Evolutionary conservation across 92 coral and sea anemone species (phyloP).

Genomic region (Phymanthus crucifer): DNA sequence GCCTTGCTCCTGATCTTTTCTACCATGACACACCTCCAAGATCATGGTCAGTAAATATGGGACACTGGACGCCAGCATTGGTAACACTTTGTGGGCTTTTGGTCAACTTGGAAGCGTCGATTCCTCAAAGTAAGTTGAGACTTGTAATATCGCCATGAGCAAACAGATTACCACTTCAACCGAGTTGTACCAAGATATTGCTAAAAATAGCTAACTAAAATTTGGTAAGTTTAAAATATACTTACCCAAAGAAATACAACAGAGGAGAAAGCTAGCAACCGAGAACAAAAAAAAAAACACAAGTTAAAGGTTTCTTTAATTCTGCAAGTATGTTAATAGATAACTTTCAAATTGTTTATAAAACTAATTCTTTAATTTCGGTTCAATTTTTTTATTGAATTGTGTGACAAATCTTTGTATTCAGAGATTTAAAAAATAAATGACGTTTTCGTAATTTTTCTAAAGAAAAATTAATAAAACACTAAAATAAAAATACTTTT

Average conservation of each 20-base stretch:
- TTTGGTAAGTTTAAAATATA: background rate
- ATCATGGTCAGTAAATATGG: background rate
- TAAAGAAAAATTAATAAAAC: too few relatives aligned
- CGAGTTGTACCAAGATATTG: background rate
- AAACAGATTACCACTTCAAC: background rate
- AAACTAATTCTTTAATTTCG: too few relatives aligned
- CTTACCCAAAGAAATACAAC: background rate
- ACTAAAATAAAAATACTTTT: too few relatives aligned
- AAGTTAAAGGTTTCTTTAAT: too few relatives aligned
- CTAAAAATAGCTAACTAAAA: background rate
- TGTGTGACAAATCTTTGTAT: too few relatives aligned
- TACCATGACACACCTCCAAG: background rate
- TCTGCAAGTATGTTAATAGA: too few relatives aligned
- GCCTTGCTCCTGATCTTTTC: background rate
- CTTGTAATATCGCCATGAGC: background rate
- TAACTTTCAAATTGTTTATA: too few relatives aligned
- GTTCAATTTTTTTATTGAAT: too few relatives aligned
- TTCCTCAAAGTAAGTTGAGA: background rate
- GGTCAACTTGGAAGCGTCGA: background rate
- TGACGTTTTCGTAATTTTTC: too few relatives aligned
- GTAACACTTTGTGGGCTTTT: background rate
- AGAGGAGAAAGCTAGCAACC: too few relatives aligned
- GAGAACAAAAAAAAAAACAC: too few relatives aligned
- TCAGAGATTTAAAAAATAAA: too few relatives aligned
- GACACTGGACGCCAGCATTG: background rate